Evolutionary conservation across 2,888 invertebrate genomes (phyloP), one percentile per base, ranked within the genome.

Genomic region (Periphyllus acericola): DNA sequence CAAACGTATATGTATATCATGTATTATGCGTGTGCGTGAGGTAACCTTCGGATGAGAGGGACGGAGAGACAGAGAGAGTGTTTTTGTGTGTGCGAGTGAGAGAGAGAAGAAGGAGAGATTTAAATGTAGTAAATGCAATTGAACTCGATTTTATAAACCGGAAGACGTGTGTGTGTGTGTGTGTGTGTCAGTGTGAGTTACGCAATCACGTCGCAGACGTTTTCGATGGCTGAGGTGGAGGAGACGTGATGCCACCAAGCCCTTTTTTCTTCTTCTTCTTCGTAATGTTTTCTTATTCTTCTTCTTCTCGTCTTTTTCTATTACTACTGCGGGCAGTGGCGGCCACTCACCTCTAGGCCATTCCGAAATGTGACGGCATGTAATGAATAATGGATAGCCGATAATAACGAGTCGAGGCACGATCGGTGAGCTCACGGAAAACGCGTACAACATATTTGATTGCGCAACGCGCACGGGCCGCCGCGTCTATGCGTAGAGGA

Each of bases 291-390:
- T 8, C 36, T 40, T 72, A 14, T 21, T 55, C 60, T 36, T 76
- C 34, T 21, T 25, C 55, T 32, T 32, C 1, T 71, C n/a, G n/a
- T 71, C 74, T 60, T 34, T 55, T n/a, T 34, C 72, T 74, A 1
- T 11, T 68, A 46, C 71, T 74, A 1, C 36, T 4, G 46, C 1
- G 46, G 21, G 46, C 46, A 25, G n/a, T 36, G 52, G 6, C 72
- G 86, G 85, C 85, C 85, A 85, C 79, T 86, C 79, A 86, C 86
- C 86, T 86, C 86, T 52, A 46, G n/a, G n/a, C 84, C 84, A 46
- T 19, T 76, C 46, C 46, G n/a, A 84, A 84, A 76, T 66, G 46
- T 74, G 46, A 21, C 76, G 68, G 17, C 68, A 68, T 78, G 25
- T 66, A 25, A 83, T 75, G 83, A 83, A 83, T 83, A 83, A 83